These are phyloP conservation scores for Decapterus maruadsi DNA, from an alignment of 2,797 vertebrate genomes.

Conservation along the genomic window DNA sequence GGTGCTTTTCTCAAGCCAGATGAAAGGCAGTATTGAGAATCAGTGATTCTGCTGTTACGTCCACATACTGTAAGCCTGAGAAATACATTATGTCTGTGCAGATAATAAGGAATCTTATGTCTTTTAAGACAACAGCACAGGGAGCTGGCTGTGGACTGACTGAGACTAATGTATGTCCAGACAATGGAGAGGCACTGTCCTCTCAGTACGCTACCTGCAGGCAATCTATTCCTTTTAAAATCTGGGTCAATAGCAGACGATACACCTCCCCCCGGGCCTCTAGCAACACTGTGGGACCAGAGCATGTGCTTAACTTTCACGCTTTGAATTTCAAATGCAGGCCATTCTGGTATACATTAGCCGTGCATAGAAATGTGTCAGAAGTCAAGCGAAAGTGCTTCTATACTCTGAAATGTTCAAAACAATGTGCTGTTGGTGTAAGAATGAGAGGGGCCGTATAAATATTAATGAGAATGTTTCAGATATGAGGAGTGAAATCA, in stretches of 20 bases:
- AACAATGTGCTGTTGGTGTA: constrained; percentile 31
- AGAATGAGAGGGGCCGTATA: constrained; percentile 25
- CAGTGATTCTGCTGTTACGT: not conserved
- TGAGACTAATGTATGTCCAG: constrained; percentile 75
- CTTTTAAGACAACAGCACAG: constrained; percentile 37
- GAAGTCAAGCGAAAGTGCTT: constrained; percentile 50
- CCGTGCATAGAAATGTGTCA: constrained; percentile 51
- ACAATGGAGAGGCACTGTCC: constrained; percentile 63
- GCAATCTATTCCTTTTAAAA: constrained; percentile 76
- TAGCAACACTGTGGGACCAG: constrained; percentile 65
- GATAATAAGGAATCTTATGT: constrained; percentile 45
- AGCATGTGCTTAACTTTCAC: constrained; percentile 76
- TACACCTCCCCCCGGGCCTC: constrained; percentile 63
- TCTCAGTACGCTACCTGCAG: constrained; percentile 71
- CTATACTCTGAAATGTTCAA: constrained; percentile 34
- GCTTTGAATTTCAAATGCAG: constrained; percentile 76
- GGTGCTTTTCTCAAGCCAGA: constrained; percentile 6
- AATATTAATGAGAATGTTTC: constrained; percentile 42
- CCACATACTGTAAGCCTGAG: not conserved
- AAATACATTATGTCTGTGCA: constrained; percentile 31
- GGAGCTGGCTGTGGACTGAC: constrained; percentile 38
- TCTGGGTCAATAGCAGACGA: constrained; percentile 83
- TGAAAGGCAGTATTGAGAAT: constrained; percentile 21
- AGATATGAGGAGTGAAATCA: constrained; percentile 32
- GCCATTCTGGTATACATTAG: constrained; percentile 56